These are phyloP conservation scores for Cottus gobio DNA, from an alignment of 2,113 vertebrate genomes.

Conservation along the genomic window DNA sequence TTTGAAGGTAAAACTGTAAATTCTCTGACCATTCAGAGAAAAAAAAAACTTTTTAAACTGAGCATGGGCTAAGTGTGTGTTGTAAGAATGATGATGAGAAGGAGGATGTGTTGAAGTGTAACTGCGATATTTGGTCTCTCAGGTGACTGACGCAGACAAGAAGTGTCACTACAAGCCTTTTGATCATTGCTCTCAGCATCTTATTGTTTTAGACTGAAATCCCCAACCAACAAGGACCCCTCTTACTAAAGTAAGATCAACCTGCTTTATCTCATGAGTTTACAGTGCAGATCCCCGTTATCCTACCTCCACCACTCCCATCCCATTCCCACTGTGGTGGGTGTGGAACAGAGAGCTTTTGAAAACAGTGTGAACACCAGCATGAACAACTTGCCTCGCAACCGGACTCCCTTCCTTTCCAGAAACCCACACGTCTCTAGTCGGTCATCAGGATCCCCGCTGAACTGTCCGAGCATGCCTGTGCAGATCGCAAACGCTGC, in stretches of 20 bases:
- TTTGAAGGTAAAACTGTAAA: constrained; percentile 80
- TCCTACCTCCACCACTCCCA: background rate
- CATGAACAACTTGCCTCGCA: constrained; percentile 79
- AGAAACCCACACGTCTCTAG: constrained; percentile 11
- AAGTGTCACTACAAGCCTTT: constrained; percentile 33
- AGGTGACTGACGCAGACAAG: constrained; percentile 43
- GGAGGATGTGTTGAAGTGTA: constrained; percentile 11
- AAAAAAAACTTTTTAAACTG: constrained; percentile 69
- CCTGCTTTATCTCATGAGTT: constrained; percentile 71
- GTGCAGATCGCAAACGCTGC: constrained; percentile 50
- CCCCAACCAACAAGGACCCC: constrained; percentile 42
- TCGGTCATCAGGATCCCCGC: constrained; percentile 43
- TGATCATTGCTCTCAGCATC: constrained; percentile 42
- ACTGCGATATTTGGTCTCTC: constrained; percentile 28
- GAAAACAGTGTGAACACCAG: constrained; percentile 81
- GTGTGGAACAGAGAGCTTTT: constrained; percentile 52
- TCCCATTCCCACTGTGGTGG: constrained; percentile 3
- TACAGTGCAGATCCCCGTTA: constrained; percentile 52
- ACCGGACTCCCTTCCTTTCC: constrained; percentile 37
- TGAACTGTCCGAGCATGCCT: constrained; percentile 65
- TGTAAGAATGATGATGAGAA: constrained; percentile 29
- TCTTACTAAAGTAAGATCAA: constrained; percentile 38
- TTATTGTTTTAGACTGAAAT: constrained; percentile 9
- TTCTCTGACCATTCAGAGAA: constrained; percentile 87
- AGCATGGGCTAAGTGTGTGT: constrained; percentile 35